Evolutionary conservation across 2,113 vertebrate genomes (phyloP), one percentile per base, ranked within the genome.

Genomic region (Onychostruthus taczanowskii): DNA sequence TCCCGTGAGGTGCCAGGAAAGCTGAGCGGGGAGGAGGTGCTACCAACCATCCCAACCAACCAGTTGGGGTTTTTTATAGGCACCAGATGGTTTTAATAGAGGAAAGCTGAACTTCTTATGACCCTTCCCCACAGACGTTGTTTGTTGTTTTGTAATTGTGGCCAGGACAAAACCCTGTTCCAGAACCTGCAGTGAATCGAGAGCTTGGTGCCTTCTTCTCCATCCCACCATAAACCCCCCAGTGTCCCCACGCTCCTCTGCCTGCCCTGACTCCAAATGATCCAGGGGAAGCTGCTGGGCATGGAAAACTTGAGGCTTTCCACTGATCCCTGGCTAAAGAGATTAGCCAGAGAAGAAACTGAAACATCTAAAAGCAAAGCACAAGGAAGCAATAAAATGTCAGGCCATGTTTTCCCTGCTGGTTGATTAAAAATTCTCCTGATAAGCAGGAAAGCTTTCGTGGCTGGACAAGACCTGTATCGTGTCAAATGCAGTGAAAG

Each of bases 51-150:
- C 81, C 62, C 73, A 94, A 92, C 90, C 86, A 95, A 85, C 87
- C 81, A 70, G 77, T 96, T 87, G 91, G 89, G 47, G 5, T 46
- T 91, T 89, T 96, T 97, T 83, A 95, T 96, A 90, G 94, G 90
- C 92, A 18, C 92, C 96, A 96, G 95, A 95, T 97, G 96, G 95
- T 96, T 96, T 96, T 92, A 96, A 96, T 96, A 94, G 92, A 95
- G 76, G 93, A 96, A 94, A 96, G 90, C 95, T 96, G 90, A 97
- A 92, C 94, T 96, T 90, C 89, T 95, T 94, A 52, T 94, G 94
- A 95, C 92, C 92, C 91, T 96, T 93, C 94, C 84, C 89, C 85
- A 93, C 94, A 95, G 95, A 96, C 96, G 13, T 64, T 96, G 92
- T 95, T 97, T 97, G 91, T 95, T 94, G 94, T 93, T 97, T 95